Conservation (phyloP, 1,140 invertebrate species). For the Drosophila kanapiae region DNA sequence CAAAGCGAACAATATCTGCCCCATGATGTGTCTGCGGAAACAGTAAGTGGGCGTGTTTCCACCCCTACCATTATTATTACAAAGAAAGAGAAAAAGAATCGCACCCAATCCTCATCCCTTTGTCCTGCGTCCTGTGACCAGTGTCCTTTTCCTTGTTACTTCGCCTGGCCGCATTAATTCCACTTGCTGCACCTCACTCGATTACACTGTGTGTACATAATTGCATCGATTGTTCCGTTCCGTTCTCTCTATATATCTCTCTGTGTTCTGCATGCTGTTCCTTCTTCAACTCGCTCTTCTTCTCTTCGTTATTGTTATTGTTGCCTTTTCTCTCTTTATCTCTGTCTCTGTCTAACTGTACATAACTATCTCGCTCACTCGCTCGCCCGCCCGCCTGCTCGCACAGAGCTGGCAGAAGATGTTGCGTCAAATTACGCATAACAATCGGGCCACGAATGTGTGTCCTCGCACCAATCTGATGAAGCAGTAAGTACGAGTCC, state of each 20-base stretch:
- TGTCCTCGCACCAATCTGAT: constrained; percentile 97
- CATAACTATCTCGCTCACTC: constrained; percentile 19
- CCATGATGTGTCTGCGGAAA: constrained; percentile 99
- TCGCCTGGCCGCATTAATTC: constrained; percentile 34
- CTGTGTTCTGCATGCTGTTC: constrained; percentile 35
- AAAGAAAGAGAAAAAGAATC: no score
- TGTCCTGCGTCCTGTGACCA: constrained; percentile 6
- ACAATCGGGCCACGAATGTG: constrained; percentile 98
- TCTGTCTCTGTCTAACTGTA: constrained; percentile 8
- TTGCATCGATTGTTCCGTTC: constrained; percentile 51
- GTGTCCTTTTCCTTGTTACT: not conserved
- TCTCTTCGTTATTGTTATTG: constrained; percentile 47
- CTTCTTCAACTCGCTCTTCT: constrained; percentile 30
- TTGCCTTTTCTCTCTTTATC: constrained; percentile 30
- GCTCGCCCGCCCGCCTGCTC: not conserved
- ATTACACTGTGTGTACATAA: constrained; percentile 58
- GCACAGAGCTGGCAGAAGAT: constrained; percentile 95
- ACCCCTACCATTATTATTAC: not conserved
- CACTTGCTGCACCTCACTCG: constrained; percentile 49
- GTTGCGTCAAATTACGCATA: constrained; percentile 96
- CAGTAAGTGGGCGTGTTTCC: constrained; percentile 92
- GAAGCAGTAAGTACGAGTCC: constrained; percentile 95
- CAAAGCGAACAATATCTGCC: constrained; percentile 99
- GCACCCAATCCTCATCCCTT: constrained; percentile 1
- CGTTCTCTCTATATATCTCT: constrained; percentile 29